These are phyloP conservation scores for Tipula lateralis DNA, from an alignment of 2,888 invertebrate genomes.

Conservation along the genomic window DNA sequence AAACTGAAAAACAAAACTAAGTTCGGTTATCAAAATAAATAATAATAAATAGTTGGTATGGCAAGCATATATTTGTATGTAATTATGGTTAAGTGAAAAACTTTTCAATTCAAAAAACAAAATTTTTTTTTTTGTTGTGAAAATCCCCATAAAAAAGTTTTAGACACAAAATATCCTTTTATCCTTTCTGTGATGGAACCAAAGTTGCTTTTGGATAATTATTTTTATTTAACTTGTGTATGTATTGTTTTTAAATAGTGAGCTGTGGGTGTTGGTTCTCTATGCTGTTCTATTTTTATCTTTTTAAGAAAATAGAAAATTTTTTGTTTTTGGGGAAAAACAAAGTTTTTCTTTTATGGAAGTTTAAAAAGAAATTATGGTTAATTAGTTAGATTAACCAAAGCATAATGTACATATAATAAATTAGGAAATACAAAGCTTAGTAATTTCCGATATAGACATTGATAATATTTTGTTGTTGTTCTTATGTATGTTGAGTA, in stretches of 20 bases:
- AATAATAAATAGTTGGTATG: neutral
- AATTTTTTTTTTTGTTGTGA: neutral
- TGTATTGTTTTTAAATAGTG: conserved; percentile 9
- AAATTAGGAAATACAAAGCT: neutral
- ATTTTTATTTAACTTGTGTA: neutral
- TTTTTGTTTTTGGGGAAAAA: neutral
- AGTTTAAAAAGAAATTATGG: neutral
- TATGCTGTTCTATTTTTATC: neutral
- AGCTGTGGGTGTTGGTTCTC: neutral
- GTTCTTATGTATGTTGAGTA: neutral
- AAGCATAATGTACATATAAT: neutral
- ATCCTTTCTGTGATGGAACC: neutral
- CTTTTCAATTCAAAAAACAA: neutral
- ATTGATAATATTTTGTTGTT: neutral
- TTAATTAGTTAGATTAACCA: neutral
- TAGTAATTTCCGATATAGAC: neutral
- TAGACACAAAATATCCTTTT: conserved; percentile 15
- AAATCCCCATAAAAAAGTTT: neutral
- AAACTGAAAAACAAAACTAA: neutral
- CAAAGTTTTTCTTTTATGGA: neutral
- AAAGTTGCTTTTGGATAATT: neutral
- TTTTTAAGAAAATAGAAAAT: neutral
- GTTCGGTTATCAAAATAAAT: neutral
- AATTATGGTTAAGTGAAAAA: conserved; percentile 15
- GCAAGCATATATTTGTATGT: neutral